A percentile compares a stretch with the other conserved stretches of the same genome.
These are phyloP conservation scores for Sebastes aleutianus DNA, from an alignment of 2,797 vertebrate genomes.

Conservation along the genomic window DNA sequence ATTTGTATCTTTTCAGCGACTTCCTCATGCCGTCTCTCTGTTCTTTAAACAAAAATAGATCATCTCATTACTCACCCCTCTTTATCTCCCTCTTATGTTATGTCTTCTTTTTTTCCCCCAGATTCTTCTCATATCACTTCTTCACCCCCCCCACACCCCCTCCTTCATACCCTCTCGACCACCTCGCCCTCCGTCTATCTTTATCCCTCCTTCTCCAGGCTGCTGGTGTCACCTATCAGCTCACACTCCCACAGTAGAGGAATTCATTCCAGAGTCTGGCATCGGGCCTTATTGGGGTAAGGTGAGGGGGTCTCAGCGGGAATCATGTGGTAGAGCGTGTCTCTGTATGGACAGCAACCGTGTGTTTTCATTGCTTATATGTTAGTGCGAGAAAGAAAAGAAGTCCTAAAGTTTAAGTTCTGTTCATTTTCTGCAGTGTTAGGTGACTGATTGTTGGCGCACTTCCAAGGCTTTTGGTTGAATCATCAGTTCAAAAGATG, in stretches of 20 bases:
- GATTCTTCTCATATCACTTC: constrained; percentile 35
- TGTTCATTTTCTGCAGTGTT: neutral
- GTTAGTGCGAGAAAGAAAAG: neutral
- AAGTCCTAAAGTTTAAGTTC: neutral
- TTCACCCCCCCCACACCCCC: neutral
- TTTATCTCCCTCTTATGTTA: constrained; percentile 29
- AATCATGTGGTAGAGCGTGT: constrained; percentile 10
- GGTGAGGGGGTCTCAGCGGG: constrained; percentile 25
- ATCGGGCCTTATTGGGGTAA: constrained; percentile 66
- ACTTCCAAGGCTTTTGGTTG: neutral
- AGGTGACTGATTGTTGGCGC: neutral
- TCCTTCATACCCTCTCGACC: constrained; percentile 5
- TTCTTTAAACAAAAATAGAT: constrained; percentile 36
- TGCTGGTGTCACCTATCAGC: constrained; percentile 59
- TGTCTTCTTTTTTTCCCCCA: constrained; percentile 5
- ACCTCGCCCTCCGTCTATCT: constrained; percentile 57
- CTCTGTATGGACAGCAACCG: neutral
- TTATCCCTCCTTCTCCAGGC: constrained; percentile 55
- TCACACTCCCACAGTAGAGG: constrained; percentile 40
- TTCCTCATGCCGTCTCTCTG: constrained; percentile 23
- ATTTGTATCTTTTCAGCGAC: constrained; percentile 6
- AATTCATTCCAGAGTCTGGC: constrained; percentile 49
- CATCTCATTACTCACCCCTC: constrained; percentile 23
- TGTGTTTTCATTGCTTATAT: neutral
- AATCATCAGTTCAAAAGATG: neutral